Percentiles rank a stretch among this genome's conserved stretches.
These are phyloP conservation scores for Aphidius gifuensis DNA, from an alignment of 1,140 invertebrate genomes.

Conservation along the genomic window DNA sequence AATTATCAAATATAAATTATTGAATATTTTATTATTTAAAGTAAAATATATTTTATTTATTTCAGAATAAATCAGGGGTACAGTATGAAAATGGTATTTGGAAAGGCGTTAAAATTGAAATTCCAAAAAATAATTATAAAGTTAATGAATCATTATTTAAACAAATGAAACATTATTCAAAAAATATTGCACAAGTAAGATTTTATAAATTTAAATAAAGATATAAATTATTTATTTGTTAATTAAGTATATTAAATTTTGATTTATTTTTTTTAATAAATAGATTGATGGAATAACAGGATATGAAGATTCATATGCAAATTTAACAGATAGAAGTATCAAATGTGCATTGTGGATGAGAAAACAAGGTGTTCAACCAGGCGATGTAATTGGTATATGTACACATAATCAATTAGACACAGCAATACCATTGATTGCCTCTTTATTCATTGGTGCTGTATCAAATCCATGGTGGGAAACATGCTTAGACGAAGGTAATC, in stretches of 20 bases:
- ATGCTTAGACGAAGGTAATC: conserved; percentile 15
- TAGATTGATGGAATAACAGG: conserved; percentile 52
- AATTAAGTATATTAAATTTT: too few species aligned
- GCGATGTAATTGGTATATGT: conserved; percentile 49
- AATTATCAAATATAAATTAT: too few species aligned
- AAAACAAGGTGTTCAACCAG: conserved; percentile 41
- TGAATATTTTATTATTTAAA: too few species aligned
- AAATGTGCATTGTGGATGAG: conserved; percentile 49
- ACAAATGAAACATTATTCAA: conserved; percentile 19
- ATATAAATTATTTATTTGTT: too few species aligned
- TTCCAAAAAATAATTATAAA: neutral
- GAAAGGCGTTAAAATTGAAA: conserved; percentile 13
- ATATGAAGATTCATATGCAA: conserved; percentile 45
- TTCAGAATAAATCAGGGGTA: neutral
- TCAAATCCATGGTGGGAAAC: conserved; percentile 30
- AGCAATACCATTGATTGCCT: conserved; percentile 49
- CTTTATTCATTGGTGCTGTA: conserved; percentile 47
- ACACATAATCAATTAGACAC: conserved; percentile 50
- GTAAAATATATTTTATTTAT: too few species aligned
- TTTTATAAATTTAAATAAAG: neutral
- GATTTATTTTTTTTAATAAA: neutral
- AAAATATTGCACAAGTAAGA: conserved; percentile 21
- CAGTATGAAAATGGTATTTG: conserved; percentile 10
- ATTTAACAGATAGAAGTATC: conserved; percentile 45
- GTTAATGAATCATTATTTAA: conserved; percentile 22